These are phyloP conservation scores for Lathamus discolor DNA, from an alignment of 2,113 vertebrate species.

Conservation along the genomic window DNA sequence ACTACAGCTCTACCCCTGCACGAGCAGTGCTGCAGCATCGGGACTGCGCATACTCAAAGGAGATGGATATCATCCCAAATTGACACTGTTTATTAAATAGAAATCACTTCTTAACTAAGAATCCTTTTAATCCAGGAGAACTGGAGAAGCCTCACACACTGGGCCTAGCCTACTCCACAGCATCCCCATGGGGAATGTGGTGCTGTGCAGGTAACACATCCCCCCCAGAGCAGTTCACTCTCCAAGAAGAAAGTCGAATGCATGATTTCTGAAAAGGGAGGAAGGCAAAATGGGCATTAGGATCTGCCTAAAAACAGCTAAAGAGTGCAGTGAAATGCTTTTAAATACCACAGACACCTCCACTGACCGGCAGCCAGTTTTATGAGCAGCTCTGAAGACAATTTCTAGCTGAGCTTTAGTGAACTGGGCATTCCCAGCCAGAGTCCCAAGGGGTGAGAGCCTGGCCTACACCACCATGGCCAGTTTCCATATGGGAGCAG, in stretches of 20 bases:
- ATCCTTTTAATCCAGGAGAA: constrained; percentile 16
- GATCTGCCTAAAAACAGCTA: constrained; percentile 61
- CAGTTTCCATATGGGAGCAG: neutral
- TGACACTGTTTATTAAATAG: constrained; percentile 30
- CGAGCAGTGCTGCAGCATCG: neutral
- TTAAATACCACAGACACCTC: constrained; percentile 38
- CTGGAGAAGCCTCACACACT: neutral
- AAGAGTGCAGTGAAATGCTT: constrained; percentile 47
- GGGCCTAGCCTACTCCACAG: neutral
- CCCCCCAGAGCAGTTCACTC: neutral
- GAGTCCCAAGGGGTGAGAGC: neutral
- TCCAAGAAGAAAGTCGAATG: constrained; percentile 16
- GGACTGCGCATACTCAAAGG: neutral
- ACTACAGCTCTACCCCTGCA: constrained; percentile 3
- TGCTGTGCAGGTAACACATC: neutral
- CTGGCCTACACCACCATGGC: neutral
- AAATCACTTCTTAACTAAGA: neutral
- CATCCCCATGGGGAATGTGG: neutral
- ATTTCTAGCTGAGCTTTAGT: constrained; percentile 43
- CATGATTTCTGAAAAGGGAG: constrained; percentile 4
- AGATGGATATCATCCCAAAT: neutral
- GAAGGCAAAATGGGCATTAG: constrained; percentile 65
- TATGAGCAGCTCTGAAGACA: constrained; percentile 65
- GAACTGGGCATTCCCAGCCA: neutral
- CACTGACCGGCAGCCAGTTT: constrained; percentile 29